These are phyloP conservation scores for Ceriagrion tenellum DNA, from an alignment of 2,888 invertebrate genomes.

Conservation along the genomic window DNA sequence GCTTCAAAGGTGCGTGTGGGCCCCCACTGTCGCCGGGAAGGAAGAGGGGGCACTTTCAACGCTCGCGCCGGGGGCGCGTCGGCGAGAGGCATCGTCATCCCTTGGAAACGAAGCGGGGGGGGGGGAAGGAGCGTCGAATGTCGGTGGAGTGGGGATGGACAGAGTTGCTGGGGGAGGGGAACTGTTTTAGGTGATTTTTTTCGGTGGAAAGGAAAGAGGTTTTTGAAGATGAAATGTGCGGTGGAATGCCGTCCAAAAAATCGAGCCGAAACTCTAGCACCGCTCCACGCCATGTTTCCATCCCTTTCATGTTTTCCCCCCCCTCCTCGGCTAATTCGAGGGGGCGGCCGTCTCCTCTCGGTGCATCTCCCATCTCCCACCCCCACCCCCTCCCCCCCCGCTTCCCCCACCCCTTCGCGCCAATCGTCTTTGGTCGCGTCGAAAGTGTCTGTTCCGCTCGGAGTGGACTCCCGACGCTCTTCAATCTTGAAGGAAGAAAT, in stretches of 20 bases:
- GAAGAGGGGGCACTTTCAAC: no score
- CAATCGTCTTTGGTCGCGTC: background rate
- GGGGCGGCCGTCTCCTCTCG: background rate
- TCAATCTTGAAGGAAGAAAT: background rate
- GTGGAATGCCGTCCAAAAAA: conserved; percentile 25
- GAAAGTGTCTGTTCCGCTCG: background rate
- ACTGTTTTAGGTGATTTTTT: background rate
- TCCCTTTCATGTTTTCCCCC: background rate
- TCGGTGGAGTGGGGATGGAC: background rate
- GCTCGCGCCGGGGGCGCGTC: no score
- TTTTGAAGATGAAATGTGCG: background rate
- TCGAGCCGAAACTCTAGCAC: conserved; percentile 8
- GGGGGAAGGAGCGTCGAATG: background rate
- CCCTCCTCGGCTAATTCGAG: background rate
- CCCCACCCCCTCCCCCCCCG: background rate
- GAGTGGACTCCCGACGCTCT: background rate
- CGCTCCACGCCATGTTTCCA: background rate
- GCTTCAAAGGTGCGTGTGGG: no score
- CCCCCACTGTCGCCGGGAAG: no score
- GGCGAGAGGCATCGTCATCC: no score
- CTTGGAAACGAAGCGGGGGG: background rate
- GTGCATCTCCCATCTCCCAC: no score
- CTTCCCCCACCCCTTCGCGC: background rate
- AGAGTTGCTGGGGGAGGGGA: background rate
- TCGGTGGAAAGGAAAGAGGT: background rate